Conservation (phyloP, 2,888 invertebrate species). For the Eristalis tenax region DNA sequence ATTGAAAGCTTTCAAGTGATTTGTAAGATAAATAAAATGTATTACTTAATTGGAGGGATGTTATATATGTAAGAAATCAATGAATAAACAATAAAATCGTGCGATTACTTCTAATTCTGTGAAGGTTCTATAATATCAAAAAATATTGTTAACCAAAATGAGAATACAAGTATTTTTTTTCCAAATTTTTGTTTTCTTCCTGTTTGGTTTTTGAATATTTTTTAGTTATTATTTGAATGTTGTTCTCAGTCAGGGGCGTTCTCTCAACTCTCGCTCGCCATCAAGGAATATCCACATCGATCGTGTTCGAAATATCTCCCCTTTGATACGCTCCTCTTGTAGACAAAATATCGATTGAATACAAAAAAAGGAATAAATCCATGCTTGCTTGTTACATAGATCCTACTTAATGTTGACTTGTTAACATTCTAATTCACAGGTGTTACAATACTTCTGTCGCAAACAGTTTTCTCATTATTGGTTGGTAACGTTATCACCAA, state of each 20-base stretch:
- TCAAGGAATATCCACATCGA: neutral
- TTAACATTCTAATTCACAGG: slow-evolving; percentile 87
- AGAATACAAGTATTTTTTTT: slow-evolving; percentile 2
- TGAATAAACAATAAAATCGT: slow-evolving; percentile 69
- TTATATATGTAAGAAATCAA: slow-evolving; percentile 43
- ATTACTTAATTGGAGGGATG: neutral
- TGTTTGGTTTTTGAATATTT: neutral
- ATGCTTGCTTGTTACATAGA: neutral
- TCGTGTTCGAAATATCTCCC: neutral
- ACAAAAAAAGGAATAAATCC: neutral
- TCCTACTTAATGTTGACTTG: slow-evolving; percentile 27
- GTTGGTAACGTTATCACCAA: slow-evolving; percentile 99
- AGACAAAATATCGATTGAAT: neutral
- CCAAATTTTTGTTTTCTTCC: neutral
- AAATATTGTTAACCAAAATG: slow-evolving; percentile 75
- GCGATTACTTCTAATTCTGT: slow-evolving; percentile 74
- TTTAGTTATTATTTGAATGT: neutral
- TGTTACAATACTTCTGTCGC: slow-evolving; percentile 99
- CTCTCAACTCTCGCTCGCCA: neutral
- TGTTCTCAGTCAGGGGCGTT: slow-evolving; percentile 18
- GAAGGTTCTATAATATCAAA: slow-evolving; percentile 74
- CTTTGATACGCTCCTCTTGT: too few relatives aligned
- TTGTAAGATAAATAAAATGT: neutral
- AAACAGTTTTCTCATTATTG: slow-evolving; percentile 99
- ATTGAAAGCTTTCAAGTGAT: neutral